Base-by-base conservation (phyloP, 2,113 vertebrate genomes). In the Steatornis caripensis region DNA sequence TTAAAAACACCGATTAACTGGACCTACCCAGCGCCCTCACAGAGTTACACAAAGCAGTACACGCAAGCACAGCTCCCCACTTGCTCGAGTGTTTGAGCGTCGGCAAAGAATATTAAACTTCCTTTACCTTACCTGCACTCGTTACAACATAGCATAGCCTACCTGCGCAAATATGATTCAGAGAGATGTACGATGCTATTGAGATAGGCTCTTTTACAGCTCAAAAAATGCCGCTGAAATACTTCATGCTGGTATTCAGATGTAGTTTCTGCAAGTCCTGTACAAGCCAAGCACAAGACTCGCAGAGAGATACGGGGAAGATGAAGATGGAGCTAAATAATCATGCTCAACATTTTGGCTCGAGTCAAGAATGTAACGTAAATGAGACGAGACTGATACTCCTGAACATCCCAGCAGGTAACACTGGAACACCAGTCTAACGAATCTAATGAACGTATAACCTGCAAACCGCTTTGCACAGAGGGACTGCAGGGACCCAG, bases 81-180 rank as follows among this genome's bases (percentile, higher is more conserved):
- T 5, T 17, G 27, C 46, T 32, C 6, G 0, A 34, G 58, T 10
- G 36, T 26, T 3, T 45, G 65, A 19, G 29, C 2, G 9, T 6
- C 21, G 32, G 15, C 16, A 45, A 74, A 20, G 21, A 36, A 4
- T 12, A 18, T 7, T 19, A 12, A 41, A 15, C 7, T 3, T 27
- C 39, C 22, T 55, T 22, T 6, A 20, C 39, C 10, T 26, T 9
- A 20, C 48, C 61, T 20, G 29, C 9, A 17, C 32, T 15, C 45
- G 51, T 34, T 30, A 24, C 22, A 9, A 11, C 0, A 12, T 27
- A 41, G 39, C n/a, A 15, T 0, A 39, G 39, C 22, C 36, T 8
- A 15, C 12, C 16, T 1, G 1, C 5, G 22, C 66, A 66, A n/a
- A n/a, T 3, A 11, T 0, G 11, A 18, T 11, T 51, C 29, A 39